Evolutionary conservation across 2,113 vertebrate species (phyloP), one percentile per base, ranked within the genome.

Genomic region (Cyphomyrus discorhynchus): DNA sequence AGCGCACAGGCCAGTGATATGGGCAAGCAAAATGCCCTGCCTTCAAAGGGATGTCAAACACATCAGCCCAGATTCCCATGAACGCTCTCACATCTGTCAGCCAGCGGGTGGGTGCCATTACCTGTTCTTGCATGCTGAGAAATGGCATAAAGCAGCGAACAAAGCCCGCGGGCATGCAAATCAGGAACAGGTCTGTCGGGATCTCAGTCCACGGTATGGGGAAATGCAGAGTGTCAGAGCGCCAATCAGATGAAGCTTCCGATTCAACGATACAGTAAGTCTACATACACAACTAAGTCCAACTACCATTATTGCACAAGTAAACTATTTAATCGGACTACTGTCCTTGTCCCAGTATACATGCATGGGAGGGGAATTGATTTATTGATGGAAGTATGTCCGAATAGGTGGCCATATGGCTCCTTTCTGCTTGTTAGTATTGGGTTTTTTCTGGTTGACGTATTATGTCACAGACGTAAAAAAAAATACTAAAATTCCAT

Each of bases 71-170:
- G 24, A 46, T 35, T 86, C 84, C 47, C 84, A 86, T 31, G 47
- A 47, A 86, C 35, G 19, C n/a, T 8, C 47, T 15, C 47, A 31
- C n/a, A 47, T 86, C 49, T 52, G 84, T 35, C 85, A 84, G 31
- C 39, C 27, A 87, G 49, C n/a, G 15, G 49, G 49, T 35, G 49
- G 50, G 15, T 49, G 49, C 85, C 27, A 87, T 53, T 35, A 53
- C 85, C 85, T 87, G 85, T 56, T 52, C 24, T 50, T 53, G 49
- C 85, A 52, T 87, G 85, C 49, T 53, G 49, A 87, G 85, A 46
- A 87, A 35, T 50, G 15, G 49, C 27, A 47, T 47, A 15, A 87
- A 56, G 21, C 50, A 52, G 21, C 0, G 49, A 87, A 87, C 50
- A 46, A 84, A 42, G 39, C 82, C 82, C 24, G 1, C 39, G 45